A percentile compares a stretch with the other conserved stretches of the same genome.
Evolutionary conservation across 2,113 vertebrate species (phyloP).

Genomic region (Piprites chloris): DNA sequence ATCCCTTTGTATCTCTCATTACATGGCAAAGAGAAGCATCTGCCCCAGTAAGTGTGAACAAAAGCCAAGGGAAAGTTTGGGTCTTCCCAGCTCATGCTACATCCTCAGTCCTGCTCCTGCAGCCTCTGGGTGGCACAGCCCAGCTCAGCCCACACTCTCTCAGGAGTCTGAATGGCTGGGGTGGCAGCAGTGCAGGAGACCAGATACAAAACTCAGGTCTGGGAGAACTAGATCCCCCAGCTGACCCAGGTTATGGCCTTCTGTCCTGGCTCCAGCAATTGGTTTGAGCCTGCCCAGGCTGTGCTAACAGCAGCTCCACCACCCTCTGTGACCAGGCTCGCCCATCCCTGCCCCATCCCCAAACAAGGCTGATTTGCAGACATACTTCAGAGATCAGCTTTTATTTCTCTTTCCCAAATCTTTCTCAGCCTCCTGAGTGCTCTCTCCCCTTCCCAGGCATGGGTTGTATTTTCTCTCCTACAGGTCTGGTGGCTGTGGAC

Average conservation of each 20-base stretch:
- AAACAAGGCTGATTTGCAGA: background rate
- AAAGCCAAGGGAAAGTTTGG: background rate
- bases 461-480: background rate
- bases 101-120: background rate
- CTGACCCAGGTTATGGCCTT: background rate
- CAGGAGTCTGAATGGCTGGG: background rate
- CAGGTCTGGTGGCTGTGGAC: background rate
- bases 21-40: background rate
- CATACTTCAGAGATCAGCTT: background rate
- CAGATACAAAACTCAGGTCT: background rate
- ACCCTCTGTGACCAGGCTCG: background rate
- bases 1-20: background rate
- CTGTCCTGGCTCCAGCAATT: too few species aligned
- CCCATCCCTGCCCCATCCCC: background rate
- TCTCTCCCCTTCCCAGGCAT: background rate
- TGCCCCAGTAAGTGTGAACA: background rate
- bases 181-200: background rate
- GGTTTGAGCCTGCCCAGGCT: background rate
- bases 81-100: background rate
- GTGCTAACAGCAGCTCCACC: background rate
- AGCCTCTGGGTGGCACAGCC: background rate
- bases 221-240: background rate
- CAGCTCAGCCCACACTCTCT: background rate
- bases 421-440: background rate
- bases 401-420: background rate